Percentiles rank a stretch among this genome's conserved stretches.
phyloP scores from a whole-genome alignment of 2,888 invertebrate species.

The Steinernema hermaphroditum region DNA sequence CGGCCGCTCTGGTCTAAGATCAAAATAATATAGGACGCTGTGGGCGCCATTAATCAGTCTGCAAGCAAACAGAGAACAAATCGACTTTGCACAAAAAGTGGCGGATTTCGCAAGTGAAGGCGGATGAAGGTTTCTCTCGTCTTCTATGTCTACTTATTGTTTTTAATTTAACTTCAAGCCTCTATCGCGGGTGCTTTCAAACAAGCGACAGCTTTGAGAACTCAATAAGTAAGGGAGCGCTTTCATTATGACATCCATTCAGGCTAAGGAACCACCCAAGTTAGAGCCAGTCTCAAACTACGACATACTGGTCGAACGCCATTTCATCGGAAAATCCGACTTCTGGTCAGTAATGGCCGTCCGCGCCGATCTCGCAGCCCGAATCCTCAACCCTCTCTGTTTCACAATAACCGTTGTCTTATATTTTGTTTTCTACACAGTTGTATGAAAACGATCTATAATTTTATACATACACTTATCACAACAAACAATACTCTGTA shows the following conservation, averaged over 20 bases:
- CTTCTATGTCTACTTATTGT: too few relatives aligned
- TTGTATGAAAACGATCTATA: neutral
- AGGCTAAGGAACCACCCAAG: conserved; percentile 1
- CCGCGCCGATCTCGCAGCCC: conserved; percentile 12
- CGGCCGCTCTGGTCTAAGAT: neutral
- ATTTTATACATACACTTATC: conserved; percentile 11
- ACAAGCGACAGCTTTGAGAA: too few relatives aligned
- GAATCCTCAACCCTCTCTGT: conserved; percentile 5
- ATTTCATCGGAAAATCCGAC: conserved; percentile 11
- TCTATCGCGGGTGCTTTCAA: too few relatives aligned
- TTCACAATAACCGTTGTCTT: conserved; percentile 1
- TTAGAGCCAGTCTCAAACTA: conserved; percentile 13
- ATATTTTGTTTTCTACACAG: conserved; percentile 7
- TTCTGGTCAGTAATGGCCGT: conserved; percentile 24
- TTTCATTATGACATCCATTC: too few relatives aligned
- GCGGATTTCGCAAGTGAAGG: too few relatives aligned
- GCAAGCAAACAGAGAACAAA: too few relatives aligned
- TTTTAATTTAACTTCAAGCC: too few relatives aligned
- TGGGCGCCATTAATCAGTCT: neutral
- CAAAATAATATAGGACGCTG: neutral
- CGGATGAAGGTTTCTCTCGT: too few relatives aligned
- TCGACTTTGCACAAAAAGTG: too few relatives aligned
- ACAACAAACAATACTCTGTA: conserved; percentile 16
- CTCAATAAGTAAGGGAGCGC: too few relatives aligned
- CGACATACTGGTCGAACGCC: conserved; percentile 20